phyloP scores from a whole-genome alignment of 2,888 invertebrate species.

The Cyrtodaria siliqua region DNA sequence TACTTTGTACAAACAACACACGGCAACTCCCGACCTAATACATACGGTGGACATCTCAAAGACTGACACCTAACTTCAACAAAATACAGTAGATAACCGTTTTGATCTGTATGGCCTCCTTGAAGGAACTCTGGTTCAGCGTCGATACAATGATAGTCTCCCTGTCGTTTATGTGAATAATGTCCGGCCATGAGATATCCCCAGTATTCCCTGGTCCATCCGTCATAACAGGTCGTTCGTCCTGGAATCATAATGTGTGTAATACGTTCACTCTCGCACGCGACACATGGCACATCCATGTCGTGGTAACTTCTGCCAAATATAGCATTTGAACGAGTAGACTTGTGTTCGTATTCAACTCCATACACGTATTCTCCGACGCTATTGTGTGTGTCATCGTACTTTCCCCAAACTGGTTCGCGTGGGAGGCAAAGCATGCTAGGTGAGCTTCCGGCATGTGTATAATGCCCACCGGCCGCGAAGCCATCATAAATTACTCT shows the following conservation, averaged over 20 bases:
- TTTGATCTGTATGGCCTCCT: conserved; percentile 42
- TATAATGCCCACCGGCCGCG: conserved; percentile 12
- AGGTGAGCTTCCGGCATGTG: conserved; percentile 25
- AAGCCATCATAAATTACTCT: no score
- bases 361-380: background rate
- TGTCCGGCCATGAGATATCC: conserved; percentile 57
- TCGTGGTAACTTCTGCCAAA: conserved; percentile 36
- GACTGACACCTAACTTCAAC: conserved; percentile 59
- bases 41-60: conserved; percentile 59
- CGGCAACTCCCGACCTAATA: conserved; percentile 39
- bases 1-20: conserved; percentile 64
- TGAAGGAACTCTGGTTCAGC: conserved; percentile 50
- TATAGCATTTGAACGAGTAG: no score
- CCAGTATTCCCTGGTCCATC: conserved; percentile 58
- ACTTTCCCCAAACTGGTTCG: conserved; percentile 25
- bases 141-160: conserved; percentile 58
- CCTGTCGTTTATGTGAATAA: conserved; percentile 2
- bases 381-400: background rate
- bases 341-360: background rate
- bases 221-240: conserved; percentile 35
- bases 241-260: conserved; percentile 60
- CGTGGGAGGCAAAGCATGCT: conserved; percentile 42
- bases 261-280: conserved; percentile 43
- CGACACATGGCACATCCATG: conserved; percentile 62
- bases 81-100: conserved; percentile 46